Conservation (phyloP, 2,113 vertebrate species). For the Fulica atra region DNA sequence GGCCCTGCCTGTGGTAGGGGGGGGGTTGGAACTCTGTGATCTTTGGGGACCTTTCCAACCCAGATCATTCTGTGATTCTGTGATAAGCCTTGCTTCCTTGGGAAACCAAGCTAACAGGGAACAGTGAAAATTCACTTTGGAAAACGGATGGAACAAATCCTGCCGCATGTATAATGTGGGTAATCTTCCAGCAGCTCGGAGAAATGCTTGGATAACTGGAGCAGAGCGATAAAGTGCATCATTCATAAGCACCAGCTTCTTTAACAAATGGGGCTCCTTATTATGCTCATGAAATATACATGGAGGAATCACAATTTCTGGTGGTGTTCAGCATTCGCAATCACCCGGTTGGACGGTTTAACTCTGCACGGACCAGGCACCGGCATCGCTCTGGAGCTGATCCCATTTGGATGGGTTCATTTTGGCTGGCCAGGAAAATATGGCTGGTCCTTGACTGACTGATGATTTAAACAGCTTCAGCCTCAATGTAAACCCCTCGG, state of each 20-base stretch:
- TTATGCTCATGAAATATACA: conserved; percentile 32
- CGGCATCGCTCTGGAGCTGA: rapidly evolving
- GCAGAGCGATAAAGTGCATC: not conserved
- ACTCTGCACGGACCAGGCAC: not conserved
- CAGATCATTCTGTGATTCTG: too few species aligned
- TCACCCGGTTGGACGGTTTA: rapidly evolving
- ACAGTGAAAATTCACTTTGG: not conserved
- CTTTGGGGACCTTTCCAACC: too few species aligned
- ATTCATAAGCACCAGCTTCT: conserved; percentile 25
- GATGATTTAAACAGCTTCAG: not conserved
- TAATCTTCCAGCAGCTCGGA: not conserved
- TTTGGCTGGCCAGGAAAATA: not conserved
- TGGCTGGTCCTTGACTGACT: not conserved
- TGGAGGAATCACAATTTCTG: conserved; percentile 6
- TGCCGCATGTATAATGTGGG: not conserved
- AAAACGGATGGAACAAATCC: not conserved
- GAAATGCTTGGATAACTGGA: not conserved
- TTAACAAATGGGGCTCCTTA: conserved; percentile 32
- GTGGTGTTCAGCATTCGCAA: not conserved
- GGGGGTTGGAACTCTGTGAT: too few species aligned
- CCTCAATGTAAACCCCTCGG: not conserved
- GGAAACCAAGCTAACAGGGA: not conserved
- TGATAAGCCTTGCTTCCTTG: not conserved
- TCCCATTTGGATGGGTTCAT: not conserved
- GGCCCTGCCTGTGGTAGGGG: too few species aligned